A percentile compares a stretch with the other conserved stretches of the same genome.
phyloP scores from a whole-genome alignment of 2,113 vertebrate species.

The Cyanoderma ruficeps region DNA sequence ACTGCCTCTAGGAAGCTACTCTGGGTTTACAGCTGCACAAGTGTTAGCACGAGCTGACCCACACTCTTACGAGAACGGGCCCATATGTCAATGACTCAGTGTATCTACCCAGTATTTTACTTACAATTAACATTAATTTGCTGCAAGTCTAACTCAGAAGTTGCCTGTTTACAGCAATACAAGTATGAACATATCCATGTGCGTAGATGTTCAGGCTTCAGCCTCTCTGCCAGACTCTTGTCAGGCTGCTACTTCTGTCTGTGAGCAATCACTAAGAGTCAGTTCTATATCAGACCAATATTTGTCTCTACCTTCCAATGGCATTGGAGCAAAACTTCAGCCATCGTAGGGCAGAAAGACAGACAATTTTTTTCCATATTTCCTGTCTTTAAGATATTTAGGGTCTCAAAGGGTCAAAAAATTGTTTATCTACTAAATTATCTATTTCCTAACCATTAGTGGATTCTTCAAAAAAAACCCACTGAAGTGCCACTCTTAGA shows the following conservation, averaged over 20 bases:
- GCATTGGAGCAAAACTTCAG: not conserved
- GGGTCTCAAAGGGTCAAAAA: not conserved
- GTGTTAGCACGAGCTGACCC: not conserved
- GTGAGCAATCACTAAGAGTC: not conserved
- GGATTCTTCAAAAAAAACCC: not conserved
- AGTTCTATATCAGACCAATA: not conserved
- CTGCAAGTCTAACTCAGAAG: not conserved
- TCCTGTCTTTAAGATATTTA: not conserved
- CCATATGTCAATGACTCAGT: not conserved
- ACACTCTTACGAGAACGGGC: not conserved
- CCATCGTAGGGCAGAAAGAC: not conserved
- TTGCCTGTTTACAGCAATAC: not conserved
- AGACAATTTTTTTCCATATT: rapidly evolving
- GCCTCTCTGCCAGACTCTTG: not conserved
- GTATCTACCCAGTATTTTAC: not conserved
- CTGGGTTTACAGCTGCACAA: not conserved
- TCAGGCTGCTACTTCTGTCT: not conserved
- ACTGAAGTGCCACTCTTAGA: not conserved
- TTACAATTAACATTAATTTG: not conserved
- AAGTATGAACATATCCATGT: rapidly evolving
- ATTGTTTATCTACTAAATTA: not conserved
- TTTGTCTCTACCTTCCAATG: not conserved
- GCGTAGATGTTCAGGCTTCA: not conserved
- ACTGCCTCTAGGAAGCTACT: not conserved
- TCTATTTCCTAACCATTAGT: not conserved